Percentiles rank a stretch among this genome's conserved stretches.
Evolutionary conservation across 2,888 invertebrate genomes (phyloP).

Genomic region (Cataglyphis altisquamis): DNA sequence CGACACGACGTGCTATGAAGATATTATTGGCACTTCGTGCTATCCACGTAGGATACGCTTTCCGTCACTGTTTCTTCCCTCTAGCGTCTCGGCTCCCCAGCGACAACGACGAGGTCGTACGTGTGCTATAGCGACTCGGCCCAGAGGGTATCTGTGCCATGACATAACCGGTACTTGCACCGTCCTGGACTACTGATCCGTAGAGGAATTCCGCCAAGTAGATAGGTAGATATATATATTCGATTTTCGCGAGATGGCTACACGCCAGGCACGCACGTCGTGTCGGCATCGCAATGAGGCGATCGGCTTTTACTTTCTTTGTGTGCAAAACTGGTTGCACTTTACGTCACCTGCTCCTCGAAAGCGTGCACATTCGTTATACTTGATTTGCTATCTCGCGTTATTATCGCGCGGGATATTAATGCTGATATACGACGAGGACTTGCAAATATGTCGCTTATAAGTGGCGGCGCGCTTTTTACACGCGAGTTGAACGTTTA

Average conservation of each 20-base stretch:
- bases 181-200: constrained; percentile 74
- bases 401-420: constrained; percentile 48
- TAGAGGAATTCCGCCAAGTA: constrained; percentile 71
- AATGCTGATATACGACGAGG: constrained; percentile 51
- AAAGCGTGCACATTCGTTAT: constrained; percentile 43
- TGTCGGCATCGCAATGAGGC: constrained; percentile 63
- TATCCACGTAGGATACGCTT: constrained; percentile 60
- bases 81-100: constrained; percentile 30
- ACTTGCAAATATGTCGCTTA: constrained; percentile 38
- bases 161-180: constrained; percentile 75
- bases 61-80: constrained; percentile 49
- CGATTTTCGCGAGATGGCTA: constrained; percentile 68
- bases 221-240: constrained; percentile 46
- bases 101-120: constrained; percentile 62
- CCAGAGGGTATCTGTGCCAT: constrained; percentile 74
- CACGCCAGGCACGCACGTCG: constrained; percentile 44
- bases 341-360: constrained; percentile 38
- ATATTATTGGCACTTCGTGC: constrained; percentile 75
- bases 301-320: constrained; percentile 66
- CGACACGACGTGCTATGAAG: constrained; percentile 71
- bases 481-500: constrained; percentile 17
- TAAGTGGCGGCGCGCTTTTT: neutral
- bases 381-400: constrained; percentile 22
- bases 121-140: constrained; percentile 63
- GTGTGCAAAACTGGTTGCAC: constrained; percentile 69